Evolutionary conservation across 2,797 vertebrate species (phyloP), one percentile per base, ranked within the genome.

Genomic region (Lophius americanus): DNA sequence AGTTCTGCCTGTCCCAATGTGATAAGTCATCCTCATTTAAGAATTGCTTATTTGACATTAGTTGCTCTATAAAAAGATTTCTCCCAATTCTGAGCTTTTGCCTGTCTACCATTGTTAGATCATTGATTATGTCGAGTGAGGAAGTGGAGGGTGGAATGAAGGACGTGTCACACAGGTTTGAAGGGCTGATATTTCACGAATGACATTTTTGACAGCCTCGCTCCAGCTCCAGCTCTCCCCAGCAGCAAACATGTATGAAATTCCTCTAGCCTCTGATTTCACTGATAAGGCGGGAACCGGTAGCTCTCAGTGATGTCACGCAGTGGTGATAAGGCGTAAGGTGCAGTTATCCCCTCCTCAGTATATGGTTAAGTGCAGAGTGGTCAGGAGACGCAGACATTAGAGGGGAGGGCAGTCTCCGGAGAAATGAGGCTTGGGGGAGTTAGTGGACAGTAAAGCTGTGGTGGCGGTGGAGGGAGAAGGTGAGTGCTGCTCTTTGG

Each of bases 41-140:
- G 85, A 89, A 89, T 91, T 90, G 85, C 89, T 91, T 90, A 91
- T 88, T 90, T 85, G 83, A 88, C 88, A 85, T 84, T 83, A 84
- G 88, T 86, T 69, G 64, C 74, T 73, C 85, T 87, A 89, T 85
- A 83, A 87, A 91, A 91, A 87, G 85, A 82, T 79, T 82, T 75
- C 63, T 66, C 64, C 59, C 55, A 9, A 35, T 69, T 73, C 49
- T 41, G 1, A 42, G 78, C 64, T 76, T 85, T 79, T 78, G 85
- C 83, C 85, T 88, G 88, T 81, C 85, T 57, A 23, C 70, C 83
- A 69, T 78, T 81, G 87, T 86, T 80, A 83, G 88, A 89, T 82
- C 84, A 77, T 79, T 82, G 81, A 88, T 88, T 84, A 79, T 85
- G 86, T 90, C 81, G 82, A 83, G 81, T 78, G 76, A 80, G 64